Evolutionary conservation across 1,140 invertebrate species (phyloP), one percentile per base, ranked within the genome.

Genomic region (Danaus melanippus): DNA sequence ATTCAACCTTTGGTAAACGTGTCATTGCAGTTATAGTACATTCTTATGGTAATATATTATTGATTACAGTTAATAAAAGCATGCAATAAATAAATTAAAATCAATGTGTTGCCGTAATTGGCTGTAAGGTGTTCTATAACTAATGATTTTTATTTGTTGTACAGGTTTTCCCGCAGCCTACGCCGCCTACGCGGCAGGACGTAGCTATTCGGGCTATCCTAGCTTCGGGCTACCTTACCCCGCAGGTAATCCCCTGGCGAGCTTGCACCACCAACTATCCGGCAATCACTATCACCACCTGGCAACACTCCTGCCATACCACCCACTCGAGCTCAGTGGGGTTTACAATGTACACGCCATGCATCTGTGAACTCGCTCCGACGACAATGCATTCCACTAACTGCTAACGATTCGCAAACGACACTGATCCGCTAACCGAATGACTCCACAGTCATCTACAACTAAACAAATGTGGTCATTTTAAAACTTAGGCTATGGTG

Each of bases 181-280:
- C 89, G 94, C 95, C 87, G 95, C 95, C 80, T 96, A 96, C 88
- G 95, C 95, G 88, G 95, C 95, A 82, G 94, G 95, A 87, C 93
- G 95, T 88, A 94, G 95, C 78, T 97, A 96, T 90, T 96, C 95
- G 88, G 95, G 95, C 89, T 97, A 97, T 91, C 95, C 95, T 91
- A 96, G 95, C 92, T 97, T 97, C 90, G 95, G 95, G 91, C 95
- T 97, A 89, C 95, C 95, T 84, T 97, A 97, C 89, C 95, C 95
- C 84, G 94, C 95, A 96, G 96, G 96, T 97, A 96, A 96, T 92
- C 90, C 92, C 88, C 88, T 90, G 88, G 89, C 90, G 87, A 90
- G 88, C 87, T 89, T 89, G 86, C 90, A 90, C 86, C 90, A 91
- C 84, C 88, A 89, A 86, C 88, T 90, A 79, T 90, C 90, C 86